Base-by-base conservation (phyloP, 2,113 vertebrate species). In the Paracanthobrama guichenoti region DNA sequence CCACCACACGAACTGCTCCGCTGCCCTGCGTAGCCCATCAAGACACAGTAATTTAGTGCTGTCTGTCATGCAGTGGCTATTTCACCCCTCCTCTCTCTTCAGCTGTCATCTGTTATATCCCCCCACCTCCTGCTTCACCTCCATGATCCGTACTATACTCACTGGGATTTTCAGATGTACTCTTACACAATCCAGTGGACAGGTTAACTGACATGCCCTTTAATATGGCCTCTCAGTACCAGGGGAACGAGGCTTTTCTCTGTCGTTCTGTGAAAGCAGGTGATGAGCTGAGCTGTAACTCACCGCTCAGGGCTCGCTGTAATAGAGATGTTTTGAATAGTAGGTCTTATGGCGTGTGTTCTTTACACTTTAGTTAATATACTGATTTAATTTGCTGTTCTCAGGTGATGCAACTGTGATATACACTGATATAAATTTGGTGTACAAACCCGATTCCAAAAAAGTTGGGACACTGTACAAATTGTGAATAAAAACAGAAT, bases 181-280 rank as follows among this genome's bases (percentile, higher is more conserved):
- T 75, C 39, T 83, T 42, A 62, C 59, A 76, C 71, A 64, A 83
- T 83, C 82, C 57, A 75, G 59, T 66, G 73, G 53, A 76, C 82
- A 83, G 82, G 73, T 75, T 74, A 83, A 76, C 71, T 50, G 59
- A 60, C 28, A 28, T 75, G 82, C 28, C 73, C 81, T 83, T 83
- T 83, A 48, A 76, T 83, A 75, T 83, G 73, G 71, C 57, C 82
- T 81, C 79, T 75, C 42, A n/a, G 73, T 83, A 64, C 44, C 42
- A 48, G 71, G 57, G 59, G 82, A 83, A 64, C 2, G 3, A 48
- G 7, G n/a, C 42, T 83, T 83, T 60, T 13, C 39, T 71, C 55
- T 44, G 35, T 57, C 50, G 1, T 60, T 62, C 22, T 66, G 62
- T 18, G 44, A 22, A 67, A 50, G 62, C 62, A 39, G 46, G 46